Base-by-base conservation (phyloP, 2,113 vertebrate species). In the Gambusia affinis region DNA sequence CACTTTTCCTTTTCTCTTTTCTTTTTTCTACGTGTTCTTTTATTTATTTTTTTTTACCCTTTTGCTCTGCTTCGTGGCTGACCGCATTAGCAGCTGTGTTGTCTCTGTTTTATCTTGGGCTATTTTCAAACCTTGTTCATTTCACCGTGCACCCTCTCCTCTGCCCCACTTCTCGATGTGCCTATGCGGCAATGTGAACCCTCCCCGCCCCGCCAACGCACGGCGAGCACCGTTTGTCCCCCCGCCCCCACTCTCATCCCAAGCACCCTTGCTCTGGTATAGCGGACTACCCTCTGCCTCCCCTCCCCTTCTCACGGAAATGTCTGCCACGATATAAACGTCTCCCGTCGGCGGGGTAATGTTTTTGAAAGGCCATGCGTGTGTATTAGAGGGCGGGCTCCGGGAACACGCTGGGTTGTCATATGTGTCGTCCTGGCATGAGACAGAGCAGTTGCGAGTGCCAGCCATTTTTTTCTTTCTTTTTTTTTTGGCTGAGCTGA, bases 291-390 rank as follows among this genome's bases (percentile, higher is more conserved):
- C 35, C 35, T 11, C 35, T 10, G 12, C 35, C 35, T 37, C 2
- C 10, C 35, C 35, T 37, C 88, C 79, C 72, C 89, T 80, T 75
- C 81, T 85, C 74, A 0, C 79, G 63, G 79, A 83, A 86, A 88
- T 8, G 90, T 91, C 91, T 24, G 61, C 77, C 64, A 3, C 68
- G 51, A 91, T 92, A 87, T 89, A 70, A 64, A 68, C n/a, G 2
- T 91, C 89, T 88, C 79, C 84, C 79, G 1, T 88, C 77, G 72
- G 39, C 1, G 11, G 60, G 42, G 69, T 93, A 91, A 93, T 91
- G 84, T 83, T 75, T 88, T 75, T 91, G 91, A 88, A 90, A 85
- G 89, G 91, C 88, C 85, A 85, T 42, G 91, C 87, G 81, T 92
- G 90, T 73, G 3, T 80, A 67, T 89, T 84, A 79, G 84, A 85